Base-by-base conservation (phyloP, 1,140 invertebrate genomes). In the Bactericera cockerelli region DNA sequence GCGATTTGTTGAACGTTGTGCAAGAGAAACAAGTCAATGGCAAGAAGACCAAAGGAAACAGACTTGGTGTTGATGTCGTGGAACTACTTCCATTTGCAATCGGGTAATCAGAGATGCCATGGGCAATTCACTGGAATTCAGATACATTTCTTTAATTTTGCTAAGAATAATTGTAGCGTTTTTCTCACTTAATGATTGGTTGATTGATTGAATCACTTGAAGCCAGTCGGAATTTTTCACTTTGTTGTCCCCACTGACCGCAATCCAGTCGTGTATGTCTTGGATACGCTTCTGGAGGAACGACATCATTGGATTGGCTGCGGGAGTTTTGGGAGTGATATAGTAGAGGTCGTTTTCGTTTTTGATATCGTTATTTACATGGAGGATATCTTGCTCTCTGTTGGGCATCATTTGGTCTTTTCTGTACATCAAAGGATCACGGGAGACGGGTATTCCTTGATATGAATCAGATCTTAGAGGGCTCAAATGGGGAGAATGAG, bases 1-100 rank as follows among this genome's bases (percentile, higher is more conserved):
- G 75, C 75, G 68, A 77, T 75, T 11, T 74, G 65, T 63, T 80
- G 79, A 33, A 80, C 77, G 65, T 79, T 79, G 64, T 78, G 77
- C 3, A 80, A 62, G 24, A 80, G 63, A 67, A 80, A 75, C 1
- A 80, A 71, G 65, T 79, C 78, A 59, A 80, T 68, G 0, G 76
- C 76, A 59, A 80, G 64, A 24, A 80, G 73, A 0, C 76, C 77
- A 60, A 80, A 77, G 0, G 78, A 77, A 1, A 78, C 61, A 78
- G 65, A 65, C 72, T 76, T 0, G 74, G 73, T 22, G 42, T 49
- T 16, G 42, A 6, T 22, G 42, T 19, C 4, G 19, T 49, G n/a
- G 42, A 16, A 22, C 60, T 63, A 11, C 59, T 56, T 3, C 69
- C 71, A 56, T 76, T 76, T 8, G 24, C 53, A 25, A 49, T 13